phyloP scores from a whole-genome alignment of 1,140 invertebrate species.

The Paralvinella palmiformis region DNA sequence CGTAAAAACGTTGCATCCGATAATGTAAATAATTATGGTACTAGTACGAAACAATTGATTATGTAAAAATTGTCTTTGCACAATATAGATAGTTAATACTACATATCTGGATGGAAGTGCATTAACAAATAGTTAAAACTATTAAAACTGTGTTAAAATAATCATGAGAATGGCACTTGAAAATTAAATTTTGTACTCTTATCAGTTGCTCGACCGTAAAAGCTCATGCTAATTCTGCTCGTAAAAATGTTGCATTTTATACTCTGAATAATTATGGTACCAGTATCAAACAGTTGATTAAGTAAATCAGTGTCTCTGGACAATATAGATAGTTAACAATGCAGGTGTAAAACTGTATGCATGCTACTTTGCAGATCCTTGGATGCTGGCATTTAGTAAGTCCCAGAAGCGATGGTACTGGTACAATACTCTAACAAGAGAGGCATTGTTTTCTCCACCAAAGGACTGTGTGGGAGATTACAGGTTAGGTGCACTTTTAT shows the following conservation, averaged over 20 bases:
- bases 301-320: background rate
- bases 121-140: too few relatives aligned
- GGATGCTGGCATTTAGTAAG: conserved; percentile 54
- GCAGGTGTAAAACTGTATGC: conserved; percentile 6
- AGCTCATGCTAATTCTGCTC: background rate
- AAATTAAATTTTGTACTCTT: background rate
- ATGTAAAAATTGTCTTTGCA: too few relatives aligned
- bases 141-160: too few relatives aligned
- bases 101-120: too few relatives aligned
- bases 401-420: conserved; percentile 52
- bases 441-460: too few relatives aligned
- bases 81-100: too few relatives aligned
- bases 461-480: too few relatives aligned
- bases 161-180: too few relatives aligned
- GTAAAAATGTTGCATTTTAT: background rate
- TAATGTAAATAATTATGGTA: too few relatives aligned
- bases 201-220: background rate
- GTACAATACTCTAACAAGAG: conserved; percentile 47
- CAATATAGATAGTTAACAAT: conserved; percentile 8
- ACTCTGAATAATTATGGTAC: conserved; percentile 19
- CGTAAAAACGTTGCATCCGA: too few relatives aligned
- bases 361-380: conserved; percentile 47
- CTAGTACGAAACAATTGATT: too few relatives aligned
- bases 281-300: conserved; percentile 22
- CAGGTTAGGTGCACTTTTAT: too few relatives aligned